Evolutionary conservation across 92 coral and sea anemone genomes (phyloP).

Genomic region (Pocillopora grandis): DNA sequence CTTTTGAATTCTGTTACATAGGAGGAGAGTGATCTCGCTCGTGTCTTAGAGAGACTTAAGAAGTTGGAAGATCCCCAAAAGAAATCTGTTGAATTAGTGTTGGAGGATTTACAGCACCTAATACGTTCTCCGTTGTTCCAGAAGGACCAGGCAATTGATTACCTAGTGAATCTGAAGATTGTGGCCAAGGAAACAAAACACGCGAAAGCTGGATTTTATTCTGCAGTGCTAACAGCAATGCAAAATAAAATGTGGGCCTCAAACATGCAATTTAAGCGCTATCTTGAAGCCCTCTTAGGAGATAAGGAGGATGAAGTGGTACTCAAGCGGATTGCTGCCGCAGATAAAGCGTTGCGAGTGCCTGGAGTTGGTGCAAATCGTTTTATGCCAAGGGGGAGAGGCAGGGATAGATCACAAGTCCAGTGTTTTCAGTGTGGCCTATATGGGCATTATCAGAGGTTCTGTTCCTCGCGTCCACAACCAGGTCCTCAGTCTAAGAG

Average conservation of each 20-base stretch:
- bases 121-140: too few species aligned
- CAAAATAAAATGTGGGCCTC: not conserved
- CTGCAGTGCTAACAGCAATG: not conserved
- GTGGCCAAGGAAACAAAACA: not conserved
- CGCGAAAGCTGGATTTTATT: not conserved
- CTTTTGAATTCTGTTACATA: not conserved
- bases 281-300: not conserved
- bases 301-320: not conserved
- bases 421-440: constrained; percentile 9
- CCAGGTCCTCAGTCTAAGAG: too few species aligned
- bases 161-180: too few species aligned
- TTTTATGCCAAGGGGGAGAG: not conserved
- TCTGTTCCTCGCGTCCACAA: not conserved
- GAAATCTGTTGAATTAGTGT: too few species aligned
- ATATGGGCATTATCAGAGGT: constrained; percentile 10
- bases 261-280: not conserved
- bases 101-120: too few species aligned
- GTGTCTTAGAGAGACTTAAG: too few species aligned
- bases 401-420: not conserved
- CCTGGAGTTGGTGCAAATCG: not conserved
- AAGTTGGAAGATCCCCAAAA: too few species aligned
- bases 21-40: not conserved
- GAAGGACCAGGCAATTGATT: too few species aligned
- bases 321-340: not conserved
- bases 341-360: too few species aligned